A percentile compares a stretch with the other conserved stretches of the same genome.
These are phyloP conservation scores for Amia ocellicauda DNA, from an alignment of 2,113 vertebrate genomes.

Conservation along the genomic window DNA sequence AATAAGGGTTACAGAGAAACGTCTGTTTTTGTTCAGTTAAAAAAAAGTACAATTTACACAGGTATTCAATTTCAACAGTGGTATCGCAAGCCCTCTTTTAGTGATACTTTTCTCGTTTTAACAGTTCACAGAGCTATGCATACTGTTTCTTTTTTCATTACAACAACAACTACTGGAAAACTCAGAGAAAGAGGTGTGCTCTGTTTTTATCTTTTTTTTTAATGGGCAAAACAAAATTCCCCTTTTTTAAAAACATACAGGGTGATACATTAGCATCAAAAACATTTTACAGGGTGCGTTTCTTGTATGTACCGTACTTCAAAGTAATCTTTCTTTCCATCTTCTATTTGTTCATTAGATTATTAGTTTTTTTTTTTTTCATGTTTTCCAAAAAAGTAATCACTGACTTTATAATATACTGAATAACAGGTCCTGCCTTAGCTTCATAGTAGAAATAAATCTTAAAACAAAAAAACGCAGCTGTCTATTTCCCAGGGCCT, in stretches of 20 bases:
- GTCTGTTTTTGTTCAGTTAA: slow-evolving; percentile 65
- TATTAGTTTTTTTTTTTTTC: too few species aligned
- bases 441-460: slow-evolving; percentile 47
- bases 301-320: slow-evolving; percentile 25
- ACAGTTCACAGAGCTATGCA: too few species aligned
- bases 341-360: slow-evolving; percentile 47
- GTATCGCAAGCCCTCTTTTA: slow-evolving; percentile 42
- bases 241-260: too few species aligned
- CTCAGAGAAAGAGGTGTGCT: background rate
- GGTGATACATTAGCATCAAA: too few species aligned
- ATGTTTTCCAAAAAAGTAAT: slow-evolving; percentile 48
- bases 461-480: slow-evolving; percentile 27
- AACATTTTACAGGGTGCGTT: too few species aligned
- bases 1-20: slow-evolving; percentile 71
- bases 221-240: too few species aligned
- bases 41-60: slow-evolving; percentile 66
- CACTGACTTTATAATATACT: slow-evolving; percentile 44
- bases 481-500: slow-evolving; percentile 29
- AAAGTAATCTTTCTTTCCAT: slow-evolving; percentile 34
- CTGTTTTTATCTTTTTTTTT: background rate
- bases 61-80: slow-evolving; percentile 65
- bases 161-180: background rate
- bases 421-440: slow-evolving; percentile 62
- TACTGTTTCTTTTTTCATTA: background rate
- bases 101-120: too few species aligned